phyloP scores from a whole-genome alignment of 2,888 invertebrate species.

The Amblyjoppa proteus region DNA sequence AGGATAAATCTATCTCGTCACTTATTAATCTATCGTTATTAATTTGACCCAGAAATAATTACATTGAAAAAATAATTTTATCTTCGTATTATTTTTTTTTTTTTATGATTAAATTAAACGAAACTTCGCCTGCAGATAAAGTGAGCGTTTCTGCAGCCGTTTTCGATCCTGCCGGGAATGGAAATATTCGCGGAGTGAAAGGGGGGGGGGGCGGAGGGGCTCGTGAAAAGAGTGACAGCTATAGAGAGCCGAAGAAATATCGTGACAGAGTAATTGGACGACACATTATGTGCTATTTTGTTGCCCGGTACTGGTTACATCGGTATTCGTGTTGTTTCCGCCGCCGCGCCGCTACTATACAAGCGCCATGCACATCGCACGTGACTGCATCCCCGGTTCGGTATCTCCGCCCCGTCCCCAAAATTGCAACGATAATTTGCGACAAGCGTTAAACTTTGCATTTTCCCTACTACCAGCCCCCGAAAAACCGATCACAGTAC shows the following conservation, averaged over 20 bases:
- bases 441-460: constrained; percentile 62
- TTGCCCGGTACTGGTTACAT: constrained; percentile 31
- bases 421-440: constrained; percentile 60
- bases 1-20: neutral
- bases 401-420: constrained; percentile 9
- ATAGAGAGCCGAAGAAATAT: constrained; percentile 63
- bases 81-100: neutral
- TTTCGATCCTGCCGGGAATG: constrained; percentile 4
- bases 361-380: constrained; percentile 39
- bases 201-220: neutral
- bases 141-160: neutral
- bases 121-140: neutral
- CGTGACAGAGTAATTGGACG: constrained; percentile 65
- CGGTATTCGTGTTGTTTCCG: constrained; percentile 19
- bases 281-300: constrained; percentile 59
- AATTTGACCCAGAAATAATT: neutral
- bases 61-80: neutral
- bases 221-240: constrained; percentile 18
- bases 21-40: neutral
- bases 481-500: constrained; percentile 57
- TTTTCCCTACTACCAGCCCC: constrained; percentile 19
- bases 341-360: neutral
- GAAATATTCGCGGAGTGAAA: neutral
- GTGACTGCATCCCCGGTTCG: neutral
- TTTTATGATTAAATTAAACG: neutral